Base-by-base conservation (phyloP, 1,140 invertebrate species). In the Ostrea denselamellosa region DNA sequence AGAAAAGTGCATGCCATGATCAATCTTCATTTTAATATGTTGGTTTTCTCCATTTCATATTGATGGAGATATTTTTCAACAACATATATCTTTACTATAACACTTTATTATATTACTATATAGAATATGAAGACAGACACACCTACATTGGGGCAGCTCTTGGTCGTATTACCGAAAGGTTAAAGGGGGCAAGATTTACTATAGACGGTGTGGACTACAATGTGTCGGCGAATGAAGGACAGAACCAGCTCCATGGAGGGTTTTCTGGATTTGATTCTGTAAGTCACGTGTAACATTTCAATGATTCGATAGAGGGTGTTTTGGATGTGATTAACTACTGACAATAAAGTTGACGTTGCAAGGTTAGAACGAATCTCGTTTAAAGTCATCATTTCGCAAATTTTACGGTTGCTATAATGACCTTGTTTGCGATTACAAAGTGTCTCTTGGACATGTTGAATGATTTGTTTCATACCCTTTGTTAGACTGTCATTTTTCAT, bases 241-340 rank as follows among this genome's bases (percentile, higher is more conserved):
- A 96, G 9, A 96, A 98, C 92, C 96, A 97, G 91, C 95, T 98
- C 10, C 98, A 99, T 95, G 98, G 98, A 8, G 98, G 98, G 0
- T 94, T 96, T 8, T 95, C 96, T 85, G 98, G 98, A 0, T 99
- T 98, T 95, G 97, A 98, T 93, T 97, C 97, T 94, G 97, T 97
- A 68, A 65, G 51, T 62, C 58, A 17, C 12, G 34, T 44, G 34
- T 44, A 2, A 5, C 1, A 44, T 44, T 44, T 44, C 34, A 44
- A 44, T 44, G 34, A 44, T 5, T 44, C 34, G 34, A 44, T 44
- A 5, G 34, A 44, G 34, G 34, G 34, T 44, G 1, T 44, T 44
- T 5, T 44, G 34, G 34, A 44, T 44, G 5, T n/a, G n/a, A n/a
- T n/a, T n/a, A n/a, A n/a, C n/a, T n/a, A n/a, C n/a, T n/a, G n/a